phyloP scores from a whole-genome alignment of 1,140 invertebrate species.

The Sminthurinus signatus region DNA sequence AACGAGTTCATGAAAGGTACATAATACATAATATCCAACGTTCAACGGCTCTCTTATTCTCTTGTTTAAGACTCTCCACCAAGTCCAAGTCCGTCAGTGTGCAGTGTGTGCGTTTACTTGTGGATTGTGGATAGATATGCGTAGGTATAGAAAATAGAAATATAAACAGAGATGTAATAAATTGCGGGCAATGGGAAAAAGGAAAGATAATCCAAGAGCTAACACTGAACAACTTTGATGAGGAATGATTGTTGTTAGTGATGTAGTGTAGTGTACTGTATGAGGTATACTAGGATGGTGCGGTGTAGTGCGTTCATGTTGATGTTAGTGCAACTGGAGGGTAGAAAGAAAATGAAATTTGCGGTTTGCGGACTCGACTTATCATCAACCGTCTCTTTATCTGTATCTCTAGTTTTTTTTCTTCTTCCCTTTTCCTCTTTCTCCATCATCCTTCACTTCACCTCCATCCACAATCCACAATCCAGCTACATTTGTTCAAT shows the following conservation, averaged over 20 bases:
- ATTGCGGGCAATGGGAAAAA: too few species aligned
- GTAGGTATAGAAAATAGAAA: too few species aligned
- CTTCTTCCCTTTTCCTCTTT: not conserved
- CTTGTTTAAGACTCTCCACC: too few species aligned
- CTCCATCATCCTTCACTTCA: not conserved
- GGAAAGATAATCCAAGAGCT: not conserved
- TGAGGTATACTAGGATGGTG: too few species aligned
- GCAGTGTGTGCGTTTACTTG: too few species aligned
- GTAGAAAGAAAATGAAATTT: conserved; percentile 28
- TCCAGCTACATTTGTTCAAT: too few species aligned
- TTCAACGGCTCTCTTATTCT: too few species aligned
- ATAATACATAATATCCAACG: not conserved
- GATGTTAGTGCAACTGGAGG: not conserved
- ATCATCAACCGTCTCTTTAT: conserved; percentile 6
- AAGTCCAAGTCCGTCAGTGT: too few species aligned
- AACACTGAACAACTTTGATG: conserved; percentile 20
- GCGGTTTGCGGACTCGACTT: conserved; percentile 22
- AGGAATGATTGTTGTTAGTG: conserved; percentile 25
- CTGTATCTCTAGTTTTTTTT: conserved; percentile 14
- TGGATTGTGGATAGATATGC: too few species aligned
- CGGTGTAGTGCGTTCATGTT: too few species aligned
- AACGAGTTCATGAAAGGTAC: not conserved
- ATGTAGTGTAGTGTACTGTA: too few species aligned
- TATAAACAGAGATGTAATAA: too few species aligned
- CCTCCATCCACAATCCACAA: not conserved